Percentiles rank a stretch among this genome's conserved stretches.
Conservation (phyloP, 2,113 vertebrate species). For the Paradisaea rubra region DNA sequence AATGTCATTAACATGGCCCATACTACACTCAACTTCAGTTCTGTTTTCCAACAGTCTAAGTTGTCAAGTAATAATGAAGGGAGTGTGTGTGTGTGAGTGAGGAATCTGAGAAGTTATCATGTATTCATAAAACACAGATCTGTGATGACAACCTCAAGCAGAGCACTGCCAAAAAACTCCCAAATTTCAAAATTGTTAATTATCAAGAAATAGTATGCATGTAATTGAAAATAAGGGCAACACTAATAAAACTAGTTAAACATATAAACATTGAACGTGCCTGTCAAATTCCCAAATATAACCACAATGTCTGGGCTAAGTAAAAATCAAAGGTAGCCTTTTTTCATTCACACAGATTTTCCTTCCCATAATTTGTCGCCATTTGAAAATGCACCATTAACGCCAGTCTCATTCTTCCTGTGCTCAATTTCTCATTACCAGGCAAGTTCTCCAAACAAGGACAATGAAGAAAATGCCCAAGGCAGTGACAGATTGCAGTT, state of each 20-base stretch:
- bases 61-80: neutral
- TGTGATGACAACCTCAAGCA: neutral
- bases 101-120: neutral
- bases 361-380: neutral
- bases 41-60: neutral
- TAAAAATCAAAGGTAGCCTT: neutral
- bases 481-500: neutral
- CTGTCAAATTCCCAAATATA: neutral
- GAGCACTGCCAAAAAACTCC: neutral
- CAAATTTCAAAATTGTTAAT: neutral
- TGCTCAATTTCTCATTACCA: neutral
- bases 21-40: neutral
- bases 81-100: fast-evolving
- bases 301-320: neutral
- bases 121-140: neutral
- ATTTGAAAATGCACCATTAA: neutral
- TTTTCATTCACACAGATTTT: neutral
- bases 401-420: neutral
- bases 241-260: neutral
- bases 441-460: neutral
- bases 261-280: neutral
- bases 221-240: neutral
- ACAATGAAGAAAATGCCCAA: neutral
- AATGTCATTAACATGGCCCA: neutral
- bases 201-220: neutral